These are phyloP conservation scores for Hassar affinis DNA, from an alignment of 2,113 vertebrate genomes.

Conservation along the genomic window DNA sequence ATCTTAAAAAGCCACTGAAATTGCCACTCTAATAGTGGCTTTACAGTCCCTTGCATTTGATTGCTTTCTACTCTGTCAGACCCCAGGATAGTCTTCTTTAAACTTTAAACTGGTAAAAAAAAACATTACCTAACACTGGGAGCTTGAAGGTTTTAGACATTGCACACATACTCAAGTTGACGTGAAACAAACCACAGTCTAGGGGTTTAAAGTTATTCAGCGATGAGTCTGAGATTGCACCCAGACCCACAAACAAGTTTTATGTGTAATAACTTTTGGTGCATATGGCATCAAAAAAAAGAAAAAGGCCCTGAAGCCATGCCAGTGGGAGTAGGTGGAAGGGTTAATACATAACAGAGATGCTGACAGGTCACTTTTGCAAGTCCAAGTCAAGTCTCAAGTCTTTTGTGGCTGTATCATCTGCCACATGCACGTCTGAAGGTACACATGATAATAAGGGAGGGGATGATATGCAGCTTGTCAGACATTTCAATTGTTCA, in stretches of 20 bases:
- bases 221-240: background rate
- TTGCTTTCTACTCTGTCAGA: background rate
- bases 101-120: background rate
- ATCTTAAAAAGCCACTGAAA: background rate
- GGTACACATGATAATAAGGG: no score
- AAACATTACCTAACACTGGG: background rate
- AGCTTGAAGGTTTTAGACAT: background rate
- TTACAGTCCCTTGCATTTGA: background rate
- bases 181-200: background rate
- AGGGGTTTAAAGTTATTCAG: background rate
- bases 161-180: background rate
- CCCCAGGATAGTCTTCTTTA: background rate
- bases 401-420: no score
- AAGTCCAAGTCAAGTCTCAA: no score
- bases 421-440: no score
- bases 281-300: background rate
- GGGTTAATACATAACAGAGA: background rate
- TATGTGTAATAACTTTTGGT: background rate
- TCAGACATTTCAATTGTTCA: no score
- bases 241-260: no score
- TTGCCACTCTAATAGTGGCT: background rate
- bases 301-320: background rate
- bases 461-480: no score
- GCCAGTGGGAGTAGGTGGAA: background rate
- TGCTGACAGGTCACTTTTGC: no score